Conservation (phyloP, 1,140 invertebrate genomes). For the Drosophila cardini region DNA sequence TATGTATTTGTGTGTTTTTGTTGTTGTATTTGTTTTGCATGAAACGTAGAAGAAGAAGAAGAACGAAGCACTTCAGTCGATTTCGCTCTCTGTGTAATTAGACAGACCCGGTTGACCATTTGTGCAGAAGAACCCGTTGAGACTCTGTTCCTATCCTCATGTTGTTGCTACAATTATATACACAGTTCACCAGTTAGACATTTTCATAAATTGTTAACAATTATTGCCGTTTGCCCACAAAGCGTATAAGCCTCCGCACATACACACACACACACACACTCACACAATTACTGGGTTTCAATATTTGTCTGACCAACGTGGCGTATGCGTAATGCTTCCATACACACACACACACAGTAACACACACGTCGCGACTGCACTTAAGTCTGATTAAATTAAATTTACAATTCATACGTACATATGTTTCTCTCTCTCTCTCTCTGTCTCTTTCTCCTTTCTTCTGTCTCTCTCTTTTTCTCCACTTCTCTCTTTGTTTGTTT, state of each 20-base stretch:
- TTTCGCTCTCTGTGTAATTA: conserved; percentile 69
- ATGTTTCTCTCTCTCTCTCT: conserved; percentile 21
- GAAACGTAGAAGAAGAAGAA: conserved; percentile 13
- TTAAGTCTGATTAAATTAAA: conserved; percentile 79
- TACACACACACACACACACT: neutral
- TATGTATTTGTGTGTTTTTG: conserved; percentile 7
- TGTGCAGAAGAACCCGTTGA: conserved; percentile 2
- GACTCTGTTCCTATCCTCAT: neutral
- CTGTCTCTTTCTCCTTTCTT: too few species aligned
- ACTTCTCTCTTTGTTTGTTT: conserved; percentile 38
- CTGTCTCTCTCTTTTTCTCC: conserved; percentile 2
- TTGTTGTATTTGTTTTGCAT: conserved; percentile 8
- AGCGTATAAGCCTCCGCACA: conserved; percentile 44
- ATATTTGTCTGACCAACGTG: conserved; percentile 62
- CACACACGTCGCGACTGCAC: conserved; percentile 57
- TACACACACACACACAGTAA: conserved; percentile 37
- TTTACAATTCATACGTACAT: conserved; percentile 71
- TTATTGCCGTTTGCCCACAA: conserved; percentile 59
- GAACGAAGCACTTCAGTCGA: conserved; percentile 47
- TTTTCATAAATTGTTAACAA: conserved; percentile 82
- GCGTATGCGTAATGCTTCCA: conserved; percentile 57
- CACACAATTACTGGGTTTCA: conserved; percentile 38
- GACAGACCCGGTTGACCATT: conserved; percentile 25
- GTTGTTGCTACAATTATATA: conserved; percentile 35
- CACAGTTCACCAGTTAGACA: conserved; percentile 62